phyloP scores from a whole-genome alignment of 2,888 invertebrate genomes.

The Rhagonycha fulva region DNA sequence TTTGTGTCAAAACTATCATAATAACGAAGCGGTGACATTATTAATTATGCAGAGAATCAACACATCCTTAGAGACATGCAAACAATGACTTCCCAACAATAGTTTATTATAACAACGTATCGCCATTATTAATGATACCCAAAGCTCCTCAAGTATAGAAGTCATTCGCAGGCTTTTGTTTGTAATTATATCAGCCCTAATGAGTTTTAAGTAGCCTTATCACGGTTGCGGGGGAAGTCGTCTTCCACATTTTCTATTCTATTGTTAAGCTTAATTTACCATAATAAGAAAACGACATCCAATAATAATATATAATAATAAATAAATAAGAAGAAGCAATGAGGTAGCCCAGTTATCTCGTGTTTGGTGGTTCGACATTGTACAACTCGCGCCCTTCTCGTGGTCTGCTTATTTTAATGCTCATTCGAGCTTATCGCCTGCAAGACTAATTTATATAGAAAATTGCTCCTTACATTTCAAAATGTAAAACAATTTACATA shows the following conservation, averaged over 20 bases:
- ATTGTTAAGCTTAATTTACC: not conserved
- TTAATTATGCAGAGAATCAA: slow-evolving; percentile 51
- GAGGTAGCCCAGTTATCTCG: slow-evolving; percentile 4
- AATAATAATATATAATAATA: not conserved
- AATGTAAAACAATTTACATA: not conserved
- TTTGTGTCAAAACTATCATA: slow-evolving; percentile 20
- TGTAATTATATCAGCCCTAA: slow-evolving; percentile 50
- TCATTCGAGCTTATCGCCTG: slow-evolving; percentile 36
- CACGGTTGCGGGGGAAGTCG: slow-evolving; percentile 15
- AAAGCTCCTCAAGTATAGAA: slow-evolving; percentile 47
- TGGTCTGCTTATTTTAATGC: slow-evolving; percentile 23
- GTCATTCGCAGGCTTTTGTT: slow-evolving; percentile 50
- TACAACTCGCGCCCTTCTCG: not conserved
- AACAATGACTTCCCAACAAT: slow-evolving; percentile 52
- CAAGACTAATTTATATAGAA: slow-evolving; percentile 26
- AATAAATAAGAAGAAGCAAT: not conserved
- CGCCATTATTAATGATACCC: slow-evolving; percentile 52
- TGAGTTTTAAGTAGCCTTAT: slow-evolving; percentile 51
- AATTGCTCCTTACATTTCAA: not conserved
- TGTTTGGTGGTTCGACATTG: not conserved
- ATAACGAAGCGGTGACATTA: slow-evolving; percentile 36
- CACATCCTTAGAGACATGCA: slow-evolving; percentile 53
- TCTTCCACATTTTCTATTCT: not conserved
- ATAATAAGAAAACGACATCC: not conserved
- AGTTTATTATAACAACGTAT: slow-evolving; percentile 53